Evolutionary conservation across 2,888 invertebrate species (phyloP).

Genomic region (Lithosia quadra): DNA sequence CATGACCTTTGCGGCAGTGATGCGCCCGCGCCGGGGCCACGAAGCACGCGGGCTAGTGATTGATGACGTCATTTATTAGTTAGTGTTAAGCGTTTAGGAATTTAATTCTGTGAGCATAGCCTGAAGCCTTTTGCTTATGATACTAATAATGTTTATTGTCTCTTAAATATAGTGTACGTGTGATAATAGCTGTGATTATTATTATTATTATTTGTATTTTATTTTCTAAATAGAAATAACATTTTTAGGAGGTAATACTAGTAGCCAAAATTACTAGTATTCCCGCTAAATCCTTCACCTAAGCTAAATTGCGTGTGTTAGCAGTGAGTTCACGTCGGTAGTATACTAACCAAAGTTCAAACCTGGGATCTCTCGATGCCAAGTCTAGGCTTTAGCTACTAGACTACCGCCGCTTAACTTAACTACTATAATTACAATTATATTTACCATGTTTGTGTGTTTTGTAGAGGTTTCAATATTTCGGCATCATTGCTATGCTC

Average conservation of each 20-base stretch:
- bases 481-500: background rate
- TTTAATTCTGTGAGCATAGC: background rate
- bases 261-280: background rate
- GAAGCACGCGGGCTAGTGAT: slow-evolving; percentile 18
- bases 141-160: too few species aligned
- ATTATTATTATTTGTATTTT: background rate
- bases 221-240: background rate
- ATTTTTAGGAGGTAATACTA: background rate
- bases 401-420: background rate
- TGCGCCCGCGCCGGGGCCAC: slow-evolving; percentile 29
- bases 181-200: background rate
- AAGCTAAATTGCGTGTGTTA: background rate
- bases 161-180: too few species aligned
- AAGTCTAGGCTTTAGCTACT: background rate
- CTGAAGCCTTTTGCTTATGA: background rate
- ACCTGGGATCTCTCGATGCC: background rate
- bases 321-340: background rate
- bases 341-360: background rate
- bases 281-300: background rate
- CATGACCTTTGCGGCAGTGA: slow-evolving; percentile 50
- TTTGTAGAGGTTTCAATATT: background rate
- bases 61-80: background rate
- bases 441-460: background rate
- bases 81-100: background rate
- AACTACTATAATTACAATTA: background rate